Conservation (phyloP, 2,888 invertebrate species). For the Dynastes maya region DNA sequence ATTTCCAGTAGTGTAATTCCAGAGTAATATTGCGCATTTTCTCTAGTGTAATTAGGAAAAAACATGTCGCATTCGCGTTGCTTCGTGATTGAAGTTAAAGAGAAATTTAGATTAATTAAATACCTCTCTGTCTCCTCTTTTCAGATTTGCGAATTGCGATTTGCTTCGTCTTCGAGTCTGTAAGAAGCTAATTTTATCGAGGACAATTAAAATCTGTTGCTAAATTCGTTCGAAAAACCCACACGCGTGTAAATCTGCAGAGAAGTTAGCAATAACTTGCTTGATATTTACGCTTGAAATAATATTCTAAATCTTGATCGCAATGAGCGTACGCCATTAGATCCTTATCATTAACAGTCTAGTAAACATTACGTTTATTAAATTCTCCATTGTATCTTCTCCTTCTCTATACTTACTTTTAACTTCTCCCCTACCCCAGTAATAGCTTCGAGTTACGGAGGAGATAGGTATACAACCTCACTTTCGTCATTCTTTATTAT, state of each 20-base stretch:
- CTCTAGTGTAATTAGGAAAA: too few species aligned
- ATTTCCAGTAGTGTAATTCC: too few species aligned
- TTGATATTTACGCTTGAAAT: slow-evolving; percentile 52
- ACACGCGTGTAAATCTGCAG: not conserved
- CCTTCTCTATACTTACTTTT: slow-evolving; percentile 29
- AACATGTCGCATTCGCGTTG: too few species aligned
- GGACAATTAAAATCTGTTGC: slow-evolving; percentile 1
- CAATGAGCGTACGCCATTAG: slow-evolving; percentile 55
- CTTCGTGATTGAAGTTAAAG: too few species aligned
- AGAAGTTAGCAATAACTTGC: slow-evolving; percentile 18
- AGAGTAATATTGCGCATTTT: too few species aligned
- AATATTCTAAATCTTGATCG: slow-evolving; percentile 54
- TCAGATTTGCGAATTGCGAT: not conserved
- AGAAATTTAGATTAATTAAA: not conserved
- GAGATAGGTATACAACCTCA: not conserved
- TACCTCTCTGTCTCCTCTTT: not conserved
- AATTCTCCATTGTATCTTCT: slow-evolving; percentile 54
- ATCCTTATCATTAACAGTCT: slow-evolving; percentile 59
- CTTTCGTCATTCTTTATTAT: not conserved
- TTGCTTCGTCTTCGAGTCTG: too few species aligned
- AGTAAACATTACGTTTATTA: slow-evolving; percentile 57
- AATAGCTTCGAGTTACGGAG: not conserved
- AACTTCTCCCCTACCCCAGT: slow-evolving; percentile 1
- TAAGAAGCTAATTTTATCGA: not conserved
- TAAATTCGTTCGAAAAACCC: slow-evolving; percentile 3